Conservation (phyloP, 2,888 invertebrate genomes). For the Antheraea assamensis region DNA sequence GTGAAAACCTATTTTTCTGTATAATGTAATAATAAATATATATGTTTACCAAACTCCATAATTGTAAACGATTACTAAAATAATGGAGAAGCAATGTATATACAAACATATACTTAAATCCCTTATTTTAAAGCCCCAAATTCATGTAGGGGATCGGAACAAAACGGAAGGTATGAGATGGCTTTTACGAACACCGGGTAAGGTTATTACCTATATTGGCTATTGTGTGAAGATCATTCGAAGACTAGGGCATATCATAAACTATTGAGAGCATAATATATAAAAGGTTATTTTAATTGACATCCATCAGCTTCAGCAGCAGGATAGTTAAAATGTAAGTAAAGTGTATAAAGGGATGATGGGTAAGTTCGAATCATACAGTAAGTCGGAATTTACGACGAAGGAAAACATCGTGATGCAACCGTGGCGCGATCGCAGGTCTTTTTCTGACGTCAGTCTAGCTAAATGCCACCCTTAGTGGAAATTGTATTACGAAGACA, state of each 20-base stretch:
- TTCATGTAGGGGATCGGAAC: slow-evolving; percentile 20
- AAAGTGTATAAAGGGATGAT: too few species aligned
- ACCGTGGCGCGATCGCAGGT: neutral
- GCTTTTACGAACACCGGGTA: slow-evolving; percentile 13
- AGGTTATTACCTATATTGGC: slow-evolving; percentile 21
- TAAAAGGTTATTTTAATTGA: neutral
- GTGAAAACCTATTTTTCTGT: too few species aligned
- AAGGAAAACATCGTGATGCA: neutral
- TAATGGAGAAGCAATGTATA: neutral
- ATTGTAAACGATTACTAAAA: too few species aligned
- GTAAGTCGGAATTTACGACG: neutral
- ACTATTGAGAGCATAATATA: neutral
- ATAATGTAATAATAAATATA: too few species aligned
- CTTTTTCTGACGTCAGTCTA: neutral
- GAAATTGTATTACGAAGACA: too few species aligned
- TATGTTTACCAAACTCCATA: too few species aligned
- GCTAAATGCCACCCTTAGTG: too few species aligned
- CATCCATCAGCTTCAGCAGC: neutral
- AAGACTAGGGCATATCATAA: slow-evolving; percentile 6
- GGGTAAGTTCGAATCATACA: neutral
- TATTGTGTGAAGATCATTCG: slow-evolving; percentile 20
- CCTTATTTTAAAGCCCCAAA: neutral
- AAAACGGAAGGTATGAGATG: slow-evolving; percentile 18
- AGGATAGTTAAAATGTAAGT: too few species aligned
- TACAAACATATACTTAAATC: neutral